A percentile compares a stretch with the other conserved stretches of the same genome.
Conservation (phyloP, 92 coral and sea anemone species). For the Epizoanthus illoricatus region DNA sequence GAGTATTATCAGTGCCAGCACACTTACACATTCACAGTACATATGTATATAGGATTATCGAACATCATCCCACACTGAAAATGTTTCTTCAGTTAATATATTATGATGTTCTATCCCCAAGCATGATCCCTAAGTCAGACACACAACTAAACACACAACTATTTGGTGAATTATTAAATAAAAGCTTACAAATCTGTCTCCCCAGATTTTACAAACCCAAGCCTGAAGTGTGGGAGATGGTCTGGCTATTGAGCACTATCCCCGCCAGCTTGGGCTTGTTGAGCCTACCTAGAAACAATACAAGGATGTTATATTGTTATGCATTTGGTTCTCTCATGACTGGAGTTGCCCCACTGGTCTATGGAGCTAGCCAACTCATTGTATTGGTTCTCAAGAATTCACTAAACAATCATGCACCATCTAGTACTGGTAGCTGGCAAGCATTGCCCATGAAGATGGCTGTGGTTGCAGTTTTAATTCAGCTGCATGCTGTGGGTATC, state of each 20-base stretch:
- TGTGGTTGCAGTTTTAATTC: conserved; percentile 75
- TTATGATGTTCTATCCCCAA: neutral
- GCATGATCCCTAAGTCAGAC: neutral
- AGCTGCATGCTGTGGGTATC: conserved; percentile 81
- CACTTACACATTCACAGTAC: too few relatives aligned
- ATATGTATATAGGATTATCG: neutral
- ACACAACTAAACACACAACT: neutral
- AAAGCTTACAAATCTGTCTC: neutral
- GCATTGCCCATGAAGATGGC: conserved; percentile 81
- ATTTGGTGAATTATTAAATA: neutral
- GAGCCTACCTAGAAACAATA: conserved; percentile 83
- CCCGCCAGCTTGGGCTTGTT: conserved; percentile 79
- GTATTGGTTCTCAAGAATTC: conserved; percentile 53
- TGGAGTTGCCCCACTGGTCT: conserved; percentile 82
- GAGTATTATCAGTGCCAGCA: neutral
- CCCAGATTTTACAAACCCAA: conserved; percentile 53
- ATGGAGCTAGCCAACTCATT: conserved; percentile 69
- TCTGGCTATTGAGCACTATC: conserved; percentile 74
- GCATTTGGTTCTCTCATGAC: conserved; percentile 71
- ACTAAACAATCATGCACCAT: conserved; percentile 56
- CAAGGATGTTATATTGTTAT: conserved; percentile 61
- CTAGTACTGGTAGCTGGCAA: conserved; percentile 57
- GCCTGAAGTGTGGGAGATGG: conserved; percentile 75
- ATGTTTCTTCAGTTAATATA: too few relatives aligned
- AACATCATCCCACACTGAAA: neutral